phyloP scores from a whole-genome alignment of 2,888 invertebrate species.

The Phyllotreta striolata region DNA sequence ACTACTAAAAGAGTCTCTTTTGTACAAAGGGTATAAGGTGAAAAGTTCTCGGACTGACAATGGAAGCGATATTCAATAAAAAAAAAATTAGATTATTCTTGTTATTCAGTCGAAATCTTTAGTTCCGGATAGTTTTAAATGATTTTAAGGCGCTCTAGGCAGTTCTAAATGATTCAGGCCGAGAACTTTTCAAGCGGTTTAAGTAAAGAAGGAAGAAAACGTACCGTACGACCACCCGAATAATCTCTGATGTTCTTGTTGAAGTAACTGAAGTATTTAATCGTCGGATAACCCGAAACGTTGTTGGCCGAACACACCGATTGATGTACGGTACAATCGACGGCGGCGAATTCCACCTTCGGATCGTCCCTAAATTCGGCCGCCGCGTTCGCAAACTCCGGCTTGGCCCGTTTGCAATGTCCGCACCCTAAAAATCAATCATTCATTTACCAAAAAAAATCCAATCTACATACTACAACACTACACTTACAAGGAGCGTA shows the following conservation, averaged over 20 bases:
- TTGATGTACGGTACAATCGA: constrained; percentile 77
- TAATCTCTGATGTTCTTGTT: constrained; percentile 75
- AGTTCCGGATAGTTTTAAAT: too few relatives aligned
- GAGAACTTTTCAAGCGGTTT: too few relatives aligned
- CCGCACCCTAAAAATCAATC: constrained; percentile 77
- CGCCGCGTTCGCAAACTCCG: constrained; percentile 80
- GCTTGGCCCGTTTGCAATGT: constrained; percentile 88
- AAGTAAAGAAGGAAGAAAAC: constrained; percentile 11
- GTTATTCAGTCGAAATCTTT: too few relatives aligned
- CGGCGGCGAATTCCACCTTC: constrained; percentile 80
- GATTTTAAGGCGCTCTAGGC: too few relatives aligned
- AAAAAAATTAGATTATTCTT: too few relatives aligned
- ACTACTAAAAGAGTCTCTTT: too few relatives aligned
- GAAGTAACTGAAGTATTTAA: constrained; percentile 85
- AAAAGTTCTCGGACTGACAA: neutral
- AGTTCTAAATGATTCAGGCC: too few relatives aligned
- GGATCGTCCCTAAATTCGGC: constrained; percentile 77
- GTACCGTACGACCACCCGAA: constrained; percentile 67
- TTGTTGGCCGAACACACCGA: constrained; percentile 74
- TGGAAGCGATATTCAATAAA: too few relatives aligned
- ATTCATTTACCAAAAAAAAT: neutral
- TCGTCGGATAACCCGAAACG: constrained; percentile 85
- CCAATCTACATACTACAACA: too few relatives aligned
- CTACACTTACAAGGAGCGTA: constrained; percentile 88
- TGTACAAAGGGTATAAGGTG: neutral